A percentile compares a stretch with the other conserved stretches of the same genome.
Evolutionary conservation across 2,888 invertebrate species (phyloP).

Genomic region (Sepioteuthis lessoniana): DNA sequence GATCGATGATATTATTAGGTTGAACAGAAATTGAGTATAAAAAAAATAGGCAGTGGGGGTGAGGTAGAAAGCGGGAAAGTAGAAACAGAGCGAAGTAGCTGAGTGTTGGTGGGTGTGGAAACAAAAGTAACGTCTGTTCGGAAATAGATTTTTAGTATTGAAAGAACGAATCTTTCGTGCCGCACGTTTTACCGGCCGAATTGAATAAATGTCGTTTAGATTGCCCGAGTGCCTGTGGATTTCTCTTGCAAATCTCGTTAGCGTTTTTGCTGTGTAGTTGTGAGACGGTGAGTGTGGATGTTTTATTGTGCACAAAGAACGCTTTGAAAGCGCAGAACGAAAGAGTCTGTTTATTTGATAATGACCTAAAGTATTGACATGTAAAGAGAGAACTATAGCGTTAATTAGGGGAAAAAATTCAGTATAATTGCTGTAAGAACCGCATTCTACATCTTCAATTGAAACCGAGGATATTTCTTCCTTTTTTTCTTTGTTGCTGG

Average conservation of each 20-base stretch:
- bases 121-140: not conserved
- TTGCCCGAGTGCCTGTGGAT: not conserved
- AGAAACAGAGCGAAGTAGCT: too few relatives aligned
- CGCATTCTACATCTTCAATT: too few relatives aligned
- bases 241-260: not conserved
- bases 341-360: not conserved
- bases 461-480: too few relatives aligned
- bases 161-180: not conserved
- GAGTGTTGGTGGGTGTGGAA: not conserved
- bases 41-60: not conserved
- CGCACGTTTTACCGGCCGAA: not conserved
- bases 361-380: not conserved
- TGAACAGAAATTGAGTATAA: not conserved
- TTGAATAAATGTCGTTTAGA: not conserved
- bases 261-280: not conserved
- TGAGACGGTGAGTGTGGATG: not conserved
- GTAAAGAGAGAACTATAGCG: too few relatives aligned
- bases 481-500: too few relatives aligned
- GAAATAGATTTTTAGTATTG: slow-evolving; percentile 33
- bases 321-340: not conserved
- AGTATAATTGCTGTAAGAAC: too few relatives aligned
- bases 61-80: not conserved
- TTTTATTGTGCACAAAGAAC: not conserved
- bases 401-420: too few relatives aligned
- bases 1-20: not conserved